phyloP scores from a whole-genome alignment of 2,797 vertebrate genomes.

The Psittacula echo region DNA sequence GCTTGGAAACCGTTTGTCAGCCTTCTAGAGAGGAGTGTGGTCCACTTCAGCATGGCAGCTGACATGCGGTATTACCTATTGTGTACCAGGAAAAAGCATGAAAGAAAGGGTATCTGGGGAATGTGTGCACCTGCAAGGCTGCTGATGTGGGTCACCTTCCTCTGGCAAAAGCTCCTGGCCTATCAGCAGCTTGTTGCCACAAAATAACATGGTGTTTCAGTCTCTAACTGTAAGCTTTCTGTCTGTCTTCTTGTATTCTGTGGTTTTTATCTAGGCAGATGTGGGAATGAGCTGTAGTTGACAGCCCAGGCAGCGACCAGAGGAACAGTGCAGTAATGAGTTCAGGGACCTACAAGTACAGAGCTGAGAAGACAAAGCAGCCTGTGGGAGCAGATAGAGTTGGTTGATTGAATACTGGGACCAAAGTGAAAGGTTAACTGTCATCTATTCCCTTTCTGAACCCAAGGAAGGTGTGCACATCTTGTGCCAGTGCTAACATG shows the following conservation, averaged over 20 bases:
- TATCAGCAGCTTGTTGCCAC: neutral
- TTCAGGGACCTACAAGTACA: neutral
- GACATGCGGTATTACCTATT: neutral
- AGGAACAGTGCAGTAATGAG: neutral
- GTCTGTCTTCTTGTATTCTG: neutral
- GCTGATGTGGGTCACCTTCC: neutral
- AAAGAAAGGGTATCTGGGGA: neutral
- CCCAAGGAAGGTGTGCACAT: neutral
- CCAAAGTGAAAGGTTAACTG: neutral
- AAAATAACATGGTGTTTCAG: neutral
- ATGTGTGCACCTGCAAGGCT: neutral
- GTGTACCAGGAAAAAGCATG: neutral
- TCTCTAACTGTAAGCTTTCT: neutral
- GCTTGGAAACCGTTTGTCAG: neutral
- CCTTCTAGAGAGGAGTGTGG: neutral
- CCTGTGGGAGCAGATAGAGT: neutral
- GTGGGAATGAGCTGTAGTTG: neutral
- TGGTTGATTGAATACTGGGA: neutral
- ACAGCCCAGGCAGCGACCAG: neutral
- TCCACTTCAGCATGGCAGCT: neutral
- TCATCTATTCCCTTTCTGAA: neutral
- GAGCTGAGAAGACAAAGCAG: neutral
- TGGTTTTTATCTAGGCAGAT: neutral
- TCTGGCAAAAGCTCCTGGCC: neutral
- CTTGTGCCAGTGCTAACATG: neutral